Base-by-base conservation (phyloP, 2,113 vertebrate genomes). In the Pseudolaguvia tuberculata region DNA sequence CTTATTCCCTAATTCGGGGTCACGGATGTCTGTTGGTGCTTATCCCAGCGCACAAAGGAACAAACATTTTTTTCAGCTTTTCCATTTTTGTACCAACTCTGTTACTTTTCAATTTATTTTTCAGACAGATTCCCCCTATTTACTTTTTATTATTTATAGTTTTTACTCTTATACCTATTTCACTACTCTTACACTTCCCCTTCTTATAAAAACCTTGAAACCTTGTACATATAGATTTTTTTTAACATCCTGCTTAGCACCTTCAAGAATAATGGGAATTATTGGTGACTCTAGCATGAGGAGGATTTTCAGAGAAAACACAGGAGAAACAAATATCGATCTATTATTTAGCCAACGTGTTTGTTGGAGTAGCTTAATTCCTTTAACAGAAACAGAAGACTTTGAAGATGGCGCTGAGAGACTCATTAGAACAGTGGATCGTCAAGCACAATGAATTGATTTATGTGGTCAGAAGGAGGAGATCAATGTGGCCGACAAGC, bases 291-390 rank as follows among this genome's bases (percentile, higher is more conserved):
- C 75, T 42, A 53, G 51, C 69, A 47, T 59, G 74, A 73, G 78
- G 73, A 76, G 75, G 50, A 70, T 78, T 85, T 86, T 85, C 80
- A 75, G 86, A 83, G 74, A 70, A 74, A 69, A 82, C 75, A 50
- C 21, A 42, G 77, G 79, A 56, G 65, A 82, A 83, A 68, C 75
- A 47, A 27, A 70, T 78, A 88, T 86, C 53, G 83, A 89, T 87
- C 77, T 6, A 23, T 66, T 39, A 67, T 68, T 85, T 39, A 29
- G 72, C 77, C 47, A 70, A 55, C 70, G 86, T 87, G 77, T 77
- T 71, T 83, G 77, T 77, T 51, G 69, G 63, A 76, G 72, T 73
- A 73, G 65, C 35, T 70, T 82, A 82, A 85, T 82, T 83, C 77
- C 62, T 80, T 20, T 50, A 73, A 78, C 68, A 80, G 75, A 74